Conservation (phyloP, 2,113 vertebrate species). For the Platysternon megacephalum region DNA sequence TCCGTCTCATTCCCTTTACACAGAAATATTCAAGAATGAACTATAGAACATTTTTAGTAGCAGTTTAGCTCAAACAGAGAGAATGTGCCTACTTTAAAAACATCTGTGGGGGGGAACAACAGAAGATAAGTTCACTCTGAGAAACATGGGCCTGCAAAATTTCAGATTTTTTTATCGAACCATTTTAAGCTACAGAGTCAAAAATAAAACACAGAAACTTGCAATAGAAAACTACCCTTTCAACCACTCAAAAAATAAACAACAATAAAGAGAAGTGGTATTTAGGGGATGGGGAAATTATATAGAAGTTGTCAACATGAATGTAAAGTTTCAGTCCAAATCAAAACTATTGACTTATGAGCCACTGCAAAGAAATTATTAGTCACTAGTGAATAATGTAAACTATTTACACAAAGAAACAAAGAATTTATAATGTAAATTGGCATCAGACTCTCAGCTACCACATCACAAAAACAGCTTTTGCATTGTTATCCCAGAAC, state of each 20-base stretch:
- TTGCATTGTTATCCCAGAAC: rapidly evolving
- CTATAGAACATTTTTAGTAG: background rate
- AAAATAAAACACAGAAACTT: background rate
- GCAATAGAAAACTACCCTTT: background rate
- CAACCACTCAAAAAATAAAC: background rate
- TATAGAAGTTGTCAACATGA: no score
- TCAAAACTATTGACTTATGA: background rate
- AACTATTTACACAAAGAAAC: background rate
- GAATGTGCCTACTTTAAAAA: background rate
- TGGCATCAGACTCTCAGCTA: background rate
- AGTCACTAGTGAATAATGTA: background rate
- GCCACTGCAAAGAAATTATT: background rate
- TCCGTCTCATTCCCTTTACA: rapidly evolving
- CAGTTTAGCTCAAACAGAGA: background rate
- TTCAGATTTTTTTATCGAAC: background rate
- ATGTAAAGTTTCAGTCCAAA: background rate
- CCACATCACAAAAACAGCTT: background rate
- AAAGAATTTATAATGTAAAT: background rate
- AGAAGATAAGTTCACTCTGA: background rate
- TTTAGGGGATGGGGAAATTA: background rate
- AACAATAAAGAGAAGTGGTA: background rate
- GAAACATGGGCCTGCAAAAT: background rate
- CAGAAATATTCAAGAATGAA: background rate
- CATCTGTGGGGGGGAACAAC: background rate
- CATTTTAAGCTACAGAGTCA: background rate